Conservation (phyloP, 2,888 invertebrate species). For the Margaritifera margaritifera region DNA sequence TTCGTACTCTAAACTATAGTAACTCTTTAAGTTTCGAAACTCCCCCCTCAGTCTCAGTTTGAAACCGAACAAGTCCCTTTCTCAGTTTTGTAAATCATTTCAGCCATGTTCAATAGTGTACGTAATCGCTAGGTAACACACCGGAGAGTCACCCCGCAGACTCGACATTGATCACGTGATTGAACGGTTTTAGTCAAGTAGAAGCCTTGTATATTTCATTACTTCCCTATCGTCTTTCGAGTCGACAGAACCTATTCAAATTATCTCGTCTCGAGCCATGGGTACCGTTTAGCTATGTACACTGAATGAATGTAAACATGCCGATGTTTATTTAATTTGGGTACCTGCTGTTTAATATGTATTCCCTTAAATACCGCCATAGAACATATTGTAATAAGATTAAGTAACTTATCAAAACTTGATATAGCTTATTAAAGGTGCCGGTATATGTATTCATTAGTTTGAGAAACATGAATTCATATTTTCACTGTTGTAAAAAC, state of each 20-base stretch:
- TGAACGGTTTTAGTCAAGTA: conserved; percentile 15
- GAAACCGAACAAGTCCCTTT: background rate
- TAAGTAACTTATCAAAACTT: too few relatives aligned
- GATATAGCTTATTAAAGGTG: too few relatives aligned
- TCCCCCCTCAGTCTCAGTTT: too few relatives aligned
- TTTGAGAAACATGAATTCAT: too few relatives aligned
- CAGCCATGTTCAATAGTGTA: conserved; percentile 35
- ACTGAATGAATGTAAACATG: too few relatives aligned
- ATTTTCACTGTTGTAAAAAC: too few relatives aligned
- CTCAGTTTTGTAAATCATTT: background rate
- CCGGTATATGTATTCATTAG: too few relatives aligned
- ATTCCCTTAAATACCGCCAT: too few relatives aligned
- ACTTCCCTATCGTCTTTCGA: too few relatives aligned
- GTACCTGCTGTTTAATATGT: too few relatives aligned
- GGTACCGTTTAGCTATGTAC: background rate
- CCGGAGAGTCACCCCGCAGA: background rate
- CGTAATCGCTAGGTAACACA: conserved; percentile 50
- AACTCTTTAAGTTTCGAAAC: background rate
- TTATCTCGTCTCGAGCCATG: background rate
- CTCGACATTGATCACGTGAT: conserved; percentile 23
- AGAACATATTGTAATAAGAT: too few relatives aligned
- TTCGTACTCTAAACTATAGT: background rate
- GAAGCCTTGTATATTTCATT: conserved; percentile 16
- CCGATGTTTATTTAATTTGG: too few relatives aligned
- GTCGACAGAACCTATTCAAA: conserved; percentile 1